A percentile compares a stretch with the other conserved stretches of the same genome.
phyloP scores from a whole-genome alignment of 2,888 invertebrate genomes.

The Orthosia gothica region DNA sequence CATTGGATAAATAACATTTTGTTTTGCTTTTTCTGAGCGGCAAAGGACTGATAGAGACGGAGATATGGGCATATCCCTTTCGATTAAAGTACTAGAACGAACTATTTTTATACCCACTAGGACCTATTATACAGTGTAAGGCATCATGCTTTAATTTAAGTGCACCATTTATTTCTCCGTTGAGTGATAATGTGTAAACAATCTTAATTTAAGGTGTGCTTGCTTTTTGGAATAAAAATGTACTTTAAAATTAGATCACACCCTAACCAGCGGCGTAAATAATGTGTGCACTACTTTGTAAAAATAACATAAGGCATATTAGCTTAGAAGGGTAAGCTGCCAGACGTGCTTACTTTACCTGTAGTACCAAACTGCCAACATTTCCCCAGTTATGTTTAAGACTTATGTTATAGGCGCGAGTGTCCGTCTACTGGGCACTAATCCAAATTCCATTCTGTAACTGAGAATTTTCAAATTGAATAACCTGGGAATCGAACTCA shows the following conservation, averaged over 20 bases:
- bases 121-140: background rate
- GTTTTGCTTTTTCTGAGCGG: background rate
- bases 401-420: background rate
- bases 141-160: constrained; percentile 3
- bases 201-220: background rate
- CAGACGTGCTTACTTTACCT: too few species aligned
- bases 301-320: too few species aligned
- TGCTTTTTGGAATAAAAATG: background rate
- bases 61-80: constrained; percentile 21
- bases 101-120: constrained; percentile 31
- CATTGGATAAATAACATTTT: background rate
- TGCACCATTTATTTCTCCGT: background rate
- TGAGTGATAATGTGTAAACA: background rate
- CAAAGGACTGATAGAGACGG: constrained; percentile 24
- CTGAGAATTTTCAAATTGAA: background rate
- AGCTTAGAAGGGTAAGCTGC: too few species aligned
- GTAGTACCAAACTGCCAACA: too few species aligned
- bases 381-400: background rate
- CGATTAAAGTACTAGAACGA: constrained; percentile 2
- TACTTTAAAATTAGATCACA: constrained; percentile 6
- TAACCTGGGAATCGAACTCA: background rate
- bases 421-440: background rate
- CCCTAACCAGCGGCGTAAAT: background rate
- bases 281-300: background rate
- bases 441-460: background rate